Evolutionary conservation across 35 echinoderm and acorn worm genomes (phyloP), one percentile per base, ranked within the genome.

Genomic region (Patiria miniata): DNA sequence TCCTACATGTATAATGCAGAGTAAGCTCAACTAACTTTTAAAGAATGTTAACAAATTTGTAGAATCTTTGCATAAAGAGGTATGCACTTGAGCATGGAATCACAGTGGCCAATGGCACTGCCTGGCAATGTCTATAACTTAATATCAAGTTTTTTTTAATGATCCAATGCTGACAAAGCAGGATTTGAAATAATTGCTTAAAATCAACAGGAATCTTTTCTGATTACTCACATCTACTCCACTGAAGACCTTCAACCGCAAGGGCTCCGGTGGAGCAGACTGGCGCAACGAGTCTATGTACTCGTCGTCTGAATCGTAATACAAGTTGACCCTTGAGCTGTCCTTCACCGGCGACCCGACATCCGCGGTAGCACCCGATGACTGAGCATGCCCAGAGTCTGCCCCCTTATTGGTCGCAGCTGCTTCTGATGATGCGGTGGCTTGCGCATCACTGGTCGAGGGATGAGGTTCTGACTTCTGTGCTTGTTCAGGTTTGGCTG

Each of bases 231-330:
- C 33, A 36, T 56, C 52, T 18, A 83, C 44, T 51, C 51, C 51
- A 2, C 19, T 82, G 12, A 55, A 52, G n/a, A 52, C 51, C 51
- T 82, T 52, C 4, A 52, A n/a, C 30, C 40, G 18, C n/a, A 82
- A 51, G 1, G 28, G 40, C n/a, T 82, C 47, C 21, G 30, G 29
- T 8, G 30, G 39, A 26, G 80, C 16, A 10, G 39, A 65, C 89
- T 77, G 83, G 26, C 39, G 37, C n/a, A 55, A 61, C 69, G 77
- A 40, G 47, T 84, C 81, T 1, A 73, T 79, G 28, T 53, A 78
- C 44, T 85, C 82, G 2, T 53, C 87, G 47, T 52, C 52, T 40
- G 87, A 39, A 44, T 81, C 54, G 38, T 40, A 29, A 0, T 22
- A 28, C 32, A 40, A 9, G n/a, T 83, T 78, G 81, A 39, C 79